These are phyloP conservation scores for Stichodactyla helianthus DNA, from an alignment of 64 coral and sea anemone species.

Conservation along the genomic window DNA sequence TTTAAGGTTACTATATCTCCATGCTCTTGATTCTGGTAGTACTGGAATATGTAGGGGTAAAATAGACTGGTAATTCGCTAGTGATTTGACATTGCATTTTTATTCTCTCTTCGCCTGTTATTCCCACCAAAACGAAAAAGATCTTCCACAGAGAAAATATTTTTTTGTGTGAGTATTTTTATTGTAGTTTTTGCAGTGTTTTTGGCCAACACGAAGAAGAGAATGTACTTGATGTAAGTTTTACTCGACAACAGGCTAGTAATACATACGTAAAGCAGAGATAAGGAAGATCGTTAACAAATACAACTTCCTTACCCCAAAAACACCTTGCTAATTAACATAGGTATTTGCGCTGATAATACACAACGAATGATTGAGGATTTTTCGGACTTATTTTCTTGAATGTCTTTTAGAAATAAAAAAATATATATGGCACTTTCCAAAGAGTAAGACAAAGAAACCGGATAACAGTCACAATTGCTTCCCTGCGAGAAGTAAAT, in stretches of 20 bases:
- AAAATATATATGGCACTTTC: neutral
- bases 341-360: neutral
- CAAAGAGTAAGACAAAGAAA: neutral
- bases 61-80: too few relatives aligned
- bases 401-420: neutral
- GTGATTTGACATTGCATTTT: too few relatives aligned
- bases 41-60: too few relatives aligned
- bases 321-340: neutral
- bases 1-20: too few relatives aligned
- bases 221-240: neutral
- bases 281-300: slow-evolving; percentile 7
- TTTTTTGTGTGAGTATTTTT: too few relatives aligned
- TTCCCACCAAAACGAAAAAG: too few relatives aligned
- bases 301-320: neutral
- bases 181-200: too few relatives aligned
- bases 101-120: too few relatives aligned
- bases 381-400: neutral
- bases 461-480: neutral
- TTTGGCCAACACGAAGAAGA: too few relatives aligned
- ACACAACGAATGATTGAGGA: neutral
- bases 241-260: neutral
- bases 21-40: too few relatives aligned
- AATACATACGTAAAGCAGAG: neutral
- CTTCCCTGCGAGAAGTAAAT: slow-evolving; percentile 1
- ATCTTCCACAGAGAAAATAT: too few relatives aligned